Evolutionary conservation across 2,113 vertebrate genomes (phyloP).

Genomic region (Rhombomys opimus): DNA sequence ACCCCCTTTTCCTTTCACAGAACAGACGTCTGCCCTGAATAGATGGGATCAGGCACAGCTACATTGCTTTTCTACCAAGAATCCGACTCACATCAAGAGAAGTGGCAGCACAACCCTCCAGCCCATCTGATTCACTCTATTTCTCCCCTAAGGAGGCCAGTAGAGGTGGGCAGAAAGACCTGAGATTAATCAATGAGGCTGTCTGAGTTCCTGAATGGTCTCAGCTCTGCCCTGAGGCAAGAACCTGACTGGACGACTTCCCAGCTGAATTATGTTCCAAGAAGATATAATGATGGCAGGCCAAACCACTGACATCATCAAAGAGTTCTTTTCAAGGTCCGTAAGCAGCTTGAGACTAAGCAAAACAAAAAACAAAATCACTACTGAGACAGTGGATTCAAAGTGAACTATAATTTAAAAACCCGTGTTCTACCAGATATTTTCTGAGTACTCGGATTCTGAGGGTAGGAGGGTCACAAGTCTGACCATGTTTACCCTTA

Average conservation of each 20-base stretch:
- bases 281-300: not conserved
- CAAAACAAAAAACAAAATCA: not conserved
- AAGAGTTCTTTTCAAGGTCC: not conserved
- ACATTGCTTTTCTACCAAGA: not conserved
- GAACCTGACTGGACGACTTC: not conserved
- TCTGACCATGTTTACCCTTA: not conserved
- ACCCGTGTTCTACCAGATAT: not conserved
- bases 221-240: not conserved
- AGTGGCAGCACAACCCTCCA: not conserved
- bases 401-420: conserved; percentile 29
- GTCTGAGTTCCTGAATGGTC: not conserved
- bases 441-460: not conserved
- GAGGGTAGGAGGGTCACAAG: not conserved
- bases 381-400: not conserved
- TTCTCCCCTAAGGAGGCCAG: not conserved
- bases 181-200: not conserved
- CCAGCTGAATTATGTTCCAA: conserved; percentile 15
- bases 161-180: not conserved
- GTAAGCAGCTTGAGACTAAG: not conserved
- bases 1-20: not conserved
- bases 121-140: not conserved
- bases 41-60: not conserved
- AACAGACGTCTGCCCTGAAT: conserved; percentile 14
- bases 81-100: conserved; percentile 2
- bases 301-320: not conserved